These are phyloP conservation scores for Seladonia tumulorum DNA, from an alignment of 2,888 invertebrate species.

Conservation along the genomic window DNA sequence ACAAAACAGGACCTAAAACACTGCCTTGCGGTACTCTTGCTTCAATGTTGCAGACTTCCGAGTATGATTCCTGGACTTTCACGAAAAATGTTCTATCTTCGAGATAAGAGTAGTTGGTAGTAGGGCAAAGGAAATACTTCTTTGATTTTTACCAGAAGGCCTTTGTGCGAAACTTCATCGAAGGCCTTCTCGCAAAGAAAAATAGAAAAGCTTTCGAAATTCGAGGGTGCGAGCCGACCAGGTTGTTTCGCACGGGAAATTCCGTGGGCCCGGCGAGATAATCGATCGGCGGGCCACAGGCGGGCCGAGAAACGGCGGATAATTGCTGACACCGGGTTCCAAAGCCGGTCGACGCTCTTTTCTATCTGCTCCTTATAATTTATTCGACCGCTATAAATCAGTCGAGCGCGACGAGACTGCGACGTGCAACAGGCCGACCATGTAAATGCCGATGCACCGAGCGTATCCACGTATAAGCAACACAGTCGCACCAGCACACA, in stretches of 20 bases:
- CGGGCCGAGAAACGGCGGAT: constrained; percentile 38
- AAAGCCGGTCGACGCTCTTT: constrained; percentile 54
- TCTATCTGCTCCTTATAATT: constrained; percentile 72
- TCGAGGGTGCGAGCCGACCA: neutral
- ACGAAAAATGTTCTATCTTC: too few relatives aligned
- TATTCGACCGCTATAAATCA: constrained; percentile 71
- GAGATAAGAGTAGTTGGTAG: too few relatives aligned
- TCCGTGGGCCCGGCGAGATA: constrained; percentile 42
- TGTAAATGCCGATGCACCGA: constrained; percentile 67
- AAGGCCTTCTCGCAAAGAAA: too few relatives aligned
- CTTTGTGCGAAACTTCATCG: too few relatives aligned
- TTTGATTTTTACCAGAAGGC: too few relatives aligned
- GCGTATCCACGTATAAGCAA: constrained; percentile 40
- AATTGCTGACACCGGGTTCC: constrained; percentile 57
- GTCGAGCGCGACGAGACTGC: constrained; percentile 60
- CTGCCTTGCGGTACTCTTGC: too few relatives aligned
- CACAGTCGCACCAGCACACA: constrained; percentile 14
- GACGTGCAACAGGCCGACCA: constrained; percentile 72
- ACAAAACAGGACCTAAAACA: too few relatives aligned
- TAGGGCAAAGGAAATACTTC: too few relatives aligned
- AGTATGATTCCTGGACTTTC: too few relatives aligned
- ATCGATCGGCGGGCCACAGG: constrained; percentile 40
- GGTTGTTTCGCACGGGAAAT: constrained; percentile 35
- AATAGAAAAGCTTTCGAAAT: neutral
- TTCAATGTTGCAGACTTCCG: too few relatives aligned